Base-by-base conservation (phyloP, 2,797 vertebrate genomes). In the Acanthopagrus latus region DNA sequence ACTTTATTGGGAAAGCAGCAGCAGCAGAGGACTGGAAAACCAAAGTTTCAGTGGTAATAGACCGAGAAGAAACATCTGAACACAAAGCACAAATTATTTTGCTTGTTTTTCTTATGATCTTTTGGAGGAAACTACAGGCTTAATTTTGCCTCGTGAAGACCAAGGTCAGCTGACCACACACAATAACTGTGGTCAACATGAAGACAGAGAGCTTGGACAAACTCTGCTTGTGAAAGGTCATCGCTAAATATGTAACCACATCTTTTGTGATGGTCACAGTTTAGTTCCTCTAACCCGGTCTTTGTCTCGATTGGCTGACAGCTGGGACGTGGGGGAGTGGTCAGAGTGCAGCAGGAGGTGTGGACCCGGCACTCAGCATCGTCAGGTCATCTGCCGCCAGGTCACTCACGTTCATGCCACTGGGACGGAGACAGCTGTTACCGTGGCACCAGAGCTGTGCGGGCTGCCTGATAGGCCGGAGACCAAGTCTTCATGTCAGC, bases 321-420 rank as follows among this genome's bases (percentile, higher is more conserved):
- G 95, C 84, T 96, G 94, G 95, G 95, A 96, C 12, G 52, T 94
- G 14, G 95, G 95, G 13, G 94, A 95, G 86, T 96, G 95, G 95
- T 96, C 95, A 20, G 94, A 95, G n/a, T 96, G 95, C 91, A 94
- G 92, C 83, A 91, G 88, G 86, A 94, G 69, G n/a, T 96, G 95
- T 48, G 95, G 95, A 13, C 94, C 93, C 0, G 94, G 95, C 43
- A 75, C 82, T 54, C 95, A 96, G 87, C 87, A 88, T 23, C 94
- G 94, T 2, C 95, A 96, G 91, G 88, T 95, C 74, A 92, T 95
- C 84, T 96, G 95, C 64, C 91, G 90, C 64, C 94, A 91, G 87
- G 90, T 92, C 23, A 91, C 84, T 18, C 80, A 80, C 0, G 59
- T 88, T 63, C 74, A 89, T 1, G 18, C 44, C 73, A 90, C 91